Conservation (phyloP, 2,797 vertebrate genomes). For the Staurois parvus region DNA sequence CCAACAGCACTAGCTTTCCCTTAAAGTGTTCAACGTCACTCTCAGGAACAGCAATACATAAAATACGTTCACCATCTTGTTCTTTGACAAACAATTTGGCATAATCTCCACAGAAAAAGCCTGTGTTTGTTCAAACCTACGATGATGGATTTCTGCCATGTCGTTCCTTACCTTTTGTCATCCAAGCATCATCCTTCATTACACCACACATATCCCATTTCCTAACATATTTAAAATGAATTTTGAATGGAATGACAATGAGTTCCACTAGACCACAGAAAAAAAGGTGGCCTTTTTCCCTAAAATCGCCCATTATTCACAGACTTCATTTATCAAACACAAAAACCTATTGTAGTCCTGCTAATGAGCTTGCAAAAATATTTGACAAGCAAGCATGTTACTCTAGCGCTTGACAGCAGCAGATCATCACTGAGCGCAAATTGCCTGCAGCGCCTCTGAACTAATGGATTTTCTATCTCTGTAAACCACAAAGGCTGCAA, state of each 20-base stretch:
- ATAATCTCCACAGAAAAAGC: background rate
- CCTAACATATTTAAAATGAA: background rate
- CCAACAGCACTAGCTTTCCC: background rate
- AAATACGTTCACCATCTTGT: background rate
- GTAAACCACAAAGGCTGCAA: constrained; percentile 27
- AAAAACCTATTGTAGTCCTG: constrained; percentile 29
- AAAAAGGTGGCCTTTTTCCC: constrained; percentile 9
- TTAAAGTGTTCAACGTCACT: background rate
- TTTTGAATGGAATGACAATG: constrained; percentile 12
- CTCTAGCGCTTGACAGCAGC: constrained; percentile 50
- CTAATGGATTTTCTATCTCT: constrained; percentile 61
- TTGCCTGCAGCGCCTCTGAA: constrained; percentile 24
- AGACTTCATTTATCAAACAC: constrained; percentile 40
- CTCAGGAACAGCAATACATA: background rate
- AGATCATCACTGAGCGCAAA: constrained; percentile 51
- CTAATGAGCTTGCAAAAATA: constrained; percentile 58
- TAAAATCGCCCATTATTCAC: constrained; percentile 13
- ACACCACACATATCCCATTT: background rate
- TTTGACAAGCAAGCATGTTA: constrained; percentile 54
- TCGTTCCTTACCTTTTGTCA: background rate
- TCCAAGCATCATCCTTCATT: background rate
- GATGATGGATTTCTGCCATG: background rate
- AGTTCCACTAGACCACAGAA: background rate
- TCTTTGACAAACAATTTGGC: background rate
- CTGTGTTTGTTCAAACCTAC: background rate